Evolutionary conservation across 2,113 vertebrate genomes (phyloP).

Genomic region (Oceanodroma tethys): DNA sequence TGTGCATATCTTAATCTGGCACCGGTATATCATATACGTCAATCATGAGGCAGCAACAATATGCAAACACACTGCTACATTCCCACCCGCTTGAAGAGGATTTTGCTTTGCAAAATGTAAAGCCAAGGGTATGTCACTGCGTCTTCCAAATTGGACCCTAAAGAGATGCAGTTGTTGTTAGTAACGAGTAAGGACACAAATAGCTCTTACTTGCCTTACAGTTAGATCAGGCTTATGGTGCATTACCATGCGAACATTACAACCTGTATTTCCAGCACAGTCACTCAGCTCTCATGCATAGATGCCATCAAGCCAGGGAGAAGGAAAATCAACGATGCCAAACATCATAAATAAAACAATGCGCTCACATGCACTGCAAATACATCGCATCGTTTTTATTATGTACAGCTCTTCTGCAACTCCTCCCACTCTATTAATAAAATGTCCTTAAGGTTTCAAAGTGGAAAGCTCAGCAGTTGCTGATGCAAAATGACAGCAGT

Average conservation of each 20-base stretch:
- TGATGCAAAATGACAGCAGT: neutral
- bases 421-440: neutral
- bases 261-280: neutral
- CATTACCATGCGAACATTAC: neutral
- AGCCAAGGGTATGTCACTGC: neutral
- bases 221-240: neutral
- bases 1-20: neutral
- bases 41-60: neutral
- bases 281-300: neutral
- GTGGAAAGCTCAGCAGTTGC: neutral
- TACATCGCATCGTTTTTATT: neutral
- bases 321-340: neutral
- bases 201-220: neutral
- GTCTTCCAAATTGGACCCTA: neutral
- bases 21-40: rapidly evolving
- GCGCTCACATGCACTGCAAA: neutral
- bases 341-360: neutral
- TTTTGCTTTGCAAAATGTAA: neutral
- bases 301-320: neutral
- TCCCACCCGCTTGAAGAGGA: neutral
- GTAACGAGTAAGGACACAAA: neutral
- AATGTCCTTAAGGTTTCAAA: neutral
- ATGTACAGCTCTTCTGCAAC: neutral
- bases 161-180: neutral
- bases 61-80: neutral